These are phyloP conservation scores for Acrobasis repandana DNA, from an alignment of 2,888 invertebrate genomes.

Conservation along the genomic window DNA sequence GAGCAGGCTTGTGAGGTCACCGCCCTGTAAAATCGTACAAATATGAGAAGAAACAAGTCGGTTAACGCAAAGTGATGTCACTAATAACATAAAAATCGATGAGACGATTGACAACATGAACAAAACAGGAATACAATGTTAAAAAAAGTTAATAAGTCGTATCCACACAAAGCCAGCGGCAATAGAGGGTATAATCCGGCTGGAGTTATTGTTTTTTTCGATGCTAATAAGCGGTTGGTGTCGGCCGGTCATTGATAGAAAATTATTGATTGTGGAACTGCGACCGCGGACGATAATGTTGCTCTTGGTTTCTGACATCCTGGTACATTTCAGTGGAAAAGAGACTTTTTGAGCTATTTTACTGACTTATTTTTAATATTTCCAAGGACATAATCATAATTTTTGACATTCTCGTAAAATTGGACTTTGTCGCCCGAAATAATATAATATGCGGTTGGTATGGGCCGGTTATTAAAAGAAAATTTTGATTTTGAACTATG, in stretches of 20 bases:
- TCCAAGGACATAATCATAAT: background rate
- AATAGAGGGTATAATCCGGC: slow-evolving; percentile 57
- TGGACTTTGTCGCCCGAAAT: no score
- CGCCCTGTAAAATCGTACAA: no score
- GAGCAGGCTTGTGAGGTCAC: no score
- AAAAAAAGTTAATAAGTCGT: slow-evolving; percentile 25
- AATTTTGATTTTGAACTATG: no score
- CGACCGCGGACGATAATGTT: slow-evolving; percentile 21
- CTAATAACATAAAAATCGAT: background rate
- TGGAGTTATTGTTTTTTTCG: slow-evolving; percentile 76
- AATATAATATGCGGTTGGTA: no score
- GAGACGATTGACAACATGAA: slow-evolving; percentile 23
- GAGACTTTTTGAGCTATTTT: background rate
- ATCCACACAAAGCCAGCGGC: slow-evolving; percentile 49
- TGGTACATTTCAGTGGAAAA: slow-evolving; percentile 5
- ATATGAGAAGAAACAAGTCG: no score
- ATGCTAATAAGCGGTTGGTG: slow-evolving; percentile 70
- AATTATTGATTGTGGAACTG: slow-evolving; percentile 69
- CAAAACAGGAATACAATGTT: background rate
- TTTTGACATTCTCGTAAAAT: no score
- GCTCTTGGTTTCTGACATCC: slow-evolving; percentile 19
- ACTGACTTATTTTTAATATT: background rate
- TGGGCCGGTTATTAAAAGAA: no score
- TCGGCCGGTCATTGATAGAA: slow-evolving; percentile 69
- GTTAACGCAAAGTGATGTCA: no score